A percentile compares a stretch with the other conserved stretches of the same genome.
These are phyloP conservation scores for Rallus crepitans DNA, from an alignment of 2,797 vertebrate genomes.

Conservation along the genomic window DNA sequence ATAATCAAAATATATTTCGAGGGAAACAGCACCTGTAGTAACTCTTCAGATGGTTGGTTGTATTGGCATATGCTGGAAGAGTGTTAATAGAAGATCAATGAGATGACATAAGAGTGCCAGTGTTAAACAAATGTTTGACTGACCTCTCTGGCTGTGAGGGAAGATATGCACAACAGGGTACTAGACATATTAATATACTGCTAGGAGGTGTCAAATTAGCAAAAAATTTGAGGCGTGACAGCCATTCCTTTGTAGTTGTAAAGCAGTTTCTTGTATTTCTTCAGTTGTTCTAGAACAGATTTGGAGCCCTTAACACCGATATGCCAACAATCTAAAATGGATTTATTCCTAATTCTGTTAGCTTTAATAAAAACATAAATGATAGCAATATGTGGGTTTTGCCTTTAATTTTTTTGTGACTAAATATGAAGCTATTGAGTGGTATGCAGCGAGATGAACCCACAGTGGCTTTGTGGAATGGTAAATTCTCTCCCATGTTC, in stretches of 20 bases:
- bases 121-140: not conserved
- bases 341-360: not conserved
- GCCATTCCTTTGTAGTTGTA: not conserved
- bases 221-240: not conserved
- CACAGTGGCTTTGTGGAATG: not conserved
- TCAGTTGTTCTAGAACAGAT: not conserved
- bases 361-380: not conserved
- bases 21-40: slow-evolving; percentile 64
- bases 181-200: not conserved
- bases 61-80: slow-evolving; percentile 82
- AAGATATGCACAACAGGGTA: not conserved
- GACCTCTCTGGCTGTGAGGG: not conserved
- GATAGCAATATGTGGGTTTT: not conserved
- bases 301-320: not conserved
- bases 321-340: not conserved
- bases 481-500: not conserved
- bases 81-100: slow-evolving; percentile 81
- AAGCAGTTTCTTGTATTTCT: not conserved
- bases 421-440: not conserved
- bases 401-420: not conserved
- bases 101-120: not conserved
- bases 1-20: not conserved
- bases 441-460: not conserved
- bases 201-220: not conserved
- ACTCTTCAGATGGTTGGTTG: slow-evolving; percentile 74